Evolutionary conservation across 1,140 invertebrate genomes (phyloP).

Genomic region (Monomorium pharaonis): DNA sequence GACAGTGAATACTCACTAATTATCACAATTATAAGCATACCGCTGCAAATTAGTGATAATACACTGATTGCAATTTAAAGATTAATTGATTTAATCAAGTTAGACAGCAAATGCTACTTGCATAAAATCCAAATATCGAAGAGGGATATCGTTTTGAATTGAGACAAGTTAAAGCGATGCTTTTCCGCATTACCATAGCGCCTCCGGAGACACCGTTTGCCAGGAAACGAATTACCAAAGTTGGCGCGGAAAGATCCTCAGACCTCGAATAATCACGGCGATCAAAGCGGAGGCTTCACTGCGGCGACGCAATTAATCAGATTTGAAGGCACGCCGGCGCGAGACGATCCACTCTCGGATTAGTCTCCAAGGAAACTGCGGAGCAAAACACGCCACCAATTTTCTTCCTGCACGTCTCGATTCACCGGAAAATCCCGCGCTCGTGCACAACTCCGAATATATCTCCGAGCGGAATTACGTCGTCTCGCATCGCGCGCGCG

Average conservation of each 20-base stretch:
- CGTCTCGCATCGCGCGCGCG: not conserved
- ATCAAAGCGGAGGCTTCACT: constrained; percentile 9
- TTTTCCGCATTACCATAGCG: not conserved
- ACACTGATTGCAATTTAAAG: too few relatives aligned
- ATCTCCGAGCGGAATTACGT: not conserved
- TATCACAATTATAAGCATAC: too few relatives aligned
- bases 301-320: constrained; percentile 30
- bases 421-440: not conserved
- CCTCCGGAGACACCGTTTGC: not conserved
- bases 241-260: not conserved
- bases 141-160: not conserved
- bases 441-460: not conserved
- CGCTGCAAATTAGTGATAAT: too few relatives aligned
- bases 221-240: constrained; percentile 13
- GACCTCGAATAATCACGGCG: not conserved
- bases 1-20: too few relatives aligned
- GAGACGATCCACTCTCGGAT: constrained; percentile 2
- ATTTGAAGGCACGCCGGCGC: not conserved
- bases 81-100: not conserved
- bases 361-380: not conserved
- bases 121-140: not conserved
- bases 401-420: not conserved
- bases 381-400: not conserved
- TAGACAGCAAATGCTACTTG: not conserved
- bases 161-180: not conserved